Conservation (phyloP, 2,797 vertebrate species). For the Eurystomus glaucurus region DNA sequence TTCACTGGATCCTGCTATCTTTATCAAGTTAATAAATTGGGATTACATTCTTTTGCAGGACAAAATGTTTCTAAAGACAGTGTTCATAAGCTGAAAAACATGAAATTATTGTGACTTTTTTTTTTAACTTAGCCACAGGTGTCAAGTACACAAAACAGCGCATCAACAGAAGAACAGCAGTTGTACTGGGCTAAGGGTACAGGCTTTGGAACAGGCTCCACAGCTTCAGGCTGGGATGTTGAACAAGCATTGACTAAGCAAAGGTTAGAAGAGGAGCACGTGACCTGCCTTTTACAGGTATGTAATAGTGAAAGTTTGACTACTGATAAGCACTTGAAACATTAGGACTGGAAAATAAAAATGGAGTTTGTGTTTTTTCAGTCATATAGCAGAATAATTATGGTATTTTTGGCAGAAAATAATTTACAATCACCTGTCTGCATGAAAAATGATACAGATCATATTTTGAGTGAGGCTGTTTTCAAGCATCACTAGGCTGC, state of each 20-base stretch:
- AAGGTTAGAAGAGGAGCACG: conserved; percentile 96
- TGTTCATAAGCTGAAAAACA: background rate
- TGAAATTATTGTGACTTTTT: background rate
- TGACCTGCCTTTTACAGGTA: conserved; percentile 98
- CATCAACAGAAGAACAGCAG: conserved; percentile 96
- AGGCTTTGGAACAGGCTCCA: conserved; percentile 98
- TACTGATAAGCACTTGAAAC: background rate
- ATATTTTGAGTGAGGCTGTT: background rate
- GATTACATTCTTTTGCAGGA: background rate
- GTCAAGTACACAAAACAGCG: conserved; percentile 90
- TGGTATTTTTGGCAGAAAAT: background rate
- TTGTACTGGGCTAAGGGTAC: conserved; percentile 99
- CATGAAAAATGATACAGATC: background rate
- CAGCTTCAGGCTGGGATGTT: conserved; percentile 99
- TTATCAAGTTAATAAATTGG: background rate
- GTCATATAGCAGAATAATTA: background rate
- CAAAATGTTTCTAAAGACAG: background rate
- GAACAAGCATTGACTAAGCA: conserved; percentile 98
- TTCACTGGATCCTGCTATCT: background rate
- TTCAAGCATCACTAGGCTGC: background rate
- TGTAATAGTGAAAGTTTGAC: background rate
- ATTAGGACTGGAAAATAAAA: background rate
- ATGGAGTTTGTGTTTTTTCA: background rate
- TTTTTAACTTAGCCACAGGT: conserved; percentile 89
- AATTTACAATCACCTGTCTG: background rate